These are phyloP conservation scores for Xestobium rufovillosum DNA, from an alignment of 2,888 invertebrate genomes.

Conservation along the genomic window DNA sequence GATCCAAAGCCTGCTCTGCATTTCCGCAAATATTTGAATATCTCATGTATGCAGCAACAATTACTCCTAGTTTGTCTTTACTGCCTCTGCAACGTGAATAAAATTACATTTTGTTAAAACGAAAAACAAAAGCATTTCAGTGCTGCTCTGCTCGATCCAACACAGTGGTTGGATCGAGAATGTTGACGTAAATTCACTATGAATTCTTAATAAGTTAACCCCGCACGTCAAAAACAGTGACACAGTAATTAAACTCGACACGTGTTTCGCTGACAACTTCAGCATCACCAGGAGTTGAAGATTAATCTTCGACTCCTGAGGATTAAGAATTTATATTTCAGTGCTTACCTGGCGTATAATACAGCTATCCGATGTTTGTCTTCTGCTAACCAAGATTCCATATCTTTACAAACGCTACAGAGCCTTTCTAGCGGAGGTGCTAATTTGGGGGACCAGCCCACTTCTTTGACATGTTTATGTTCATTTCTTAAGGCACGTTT, in stretches of 20 bases:
- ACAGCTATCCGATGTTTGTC: slow-evolving; percentile 81
- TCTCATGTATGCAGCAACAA: slow-evolving; percentile 89
- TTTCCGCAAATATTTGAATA: slow-evolving; percentile 89
- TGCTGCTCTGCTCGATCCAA: no score
- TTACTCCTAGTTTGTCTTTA: slow-evolving; percentile 76
- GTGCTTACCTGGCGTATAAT: slow-evolving; percentile 80
- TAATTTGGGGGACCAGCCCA: slow-evolving; percentile 78
- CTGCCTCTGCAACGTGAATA: slow-evolving; percentile 56
- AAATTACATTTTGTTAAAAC: slow-evolving; percentile 3
- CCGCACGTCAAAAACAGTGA: no score
- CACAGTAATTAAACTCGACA: no score
- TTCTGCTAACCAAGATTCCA: slow-evolving; percentile 84
- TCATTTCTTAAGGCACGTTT: slow-evolving; percentile 57
- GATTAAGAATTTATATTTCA: no score
- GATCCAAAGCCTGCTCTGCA: slow-evolving; percentile 75
- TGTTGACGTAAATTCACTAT: no score
- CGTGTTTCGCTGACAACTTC: no score
- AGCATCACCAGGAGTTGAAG: no score
- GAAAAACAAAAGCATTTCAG: slow-evolving; percentile 3
- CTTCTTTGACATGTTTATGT: slow-evolving; percentile 63
- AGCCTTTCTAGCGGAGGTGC: slow-evolving; percentile 85
- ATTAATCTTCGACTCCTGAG: no score
- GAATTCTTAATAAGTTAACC: no score
- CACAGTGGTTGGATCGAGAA: no score
- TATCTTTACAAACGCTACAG: slow-evolving; percentile 87